A percentile compares a stretch with the other conserved stretches of the same genome.
These are phyloP conservation scores for Ceyx cyanopectus DNA, from an alignment of 2,113 vertebrate species.

Conservation along the genomic window DNA sequence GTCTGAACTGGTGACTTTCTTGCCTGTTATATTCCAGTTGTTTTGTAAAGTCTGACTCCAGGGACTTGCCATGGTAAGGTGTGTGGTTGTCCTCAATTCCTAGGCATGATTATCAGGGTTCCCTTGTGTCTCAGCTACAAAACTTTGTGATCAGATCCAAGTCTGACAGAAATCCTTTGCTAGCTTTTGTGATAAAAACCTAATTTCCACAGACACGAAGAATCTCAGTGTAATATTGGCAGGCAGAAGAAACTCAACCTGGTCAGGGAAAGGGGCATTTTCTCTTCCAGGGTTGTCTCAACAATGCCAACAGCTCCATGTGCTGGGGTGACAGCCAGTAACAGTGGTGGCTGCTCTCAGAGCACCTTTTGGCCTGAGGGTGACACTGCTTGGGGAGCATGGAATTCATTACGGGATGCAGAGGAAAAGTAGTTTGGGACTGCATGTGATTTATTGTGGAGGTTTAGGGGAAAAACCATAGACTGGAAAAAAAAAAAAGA, in stretches of 20 bases:
- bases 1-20: neutral
- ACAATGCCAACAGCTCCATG: neutral
- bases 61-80: neutral
- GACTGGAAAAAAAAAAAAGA: neutral
- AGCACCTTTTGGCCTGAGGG: neutral
- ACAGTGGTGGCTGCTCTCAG: neutral
- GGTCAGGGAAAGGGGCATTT: neutral
- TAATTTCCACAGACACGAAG: rapidly evolving
- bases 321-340: rapidly evolving
- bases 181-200: neutral
- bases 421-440: neutral
- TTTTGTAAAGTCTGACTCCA: neutral
- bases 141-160: neutral
- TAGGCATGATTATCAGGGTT: neutral
- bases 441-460: neutral
- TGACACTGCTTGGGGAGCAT: neutral
- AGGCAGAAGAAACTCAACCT: neutral
- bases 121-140: neutral
- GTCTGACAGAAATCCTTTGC: neutral
- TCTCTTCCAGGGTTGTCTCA: neutral
- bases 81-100: neutral
- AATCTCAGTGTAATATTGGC: neutral
- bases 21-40: neutral
- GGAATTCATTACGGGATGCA: neutral
- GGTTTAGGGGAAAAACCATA: neutral